phyloP scores from a whole-genome alignment of 2,113 vertebrate genomes.

The Chloroceryle aenea region DNA sequence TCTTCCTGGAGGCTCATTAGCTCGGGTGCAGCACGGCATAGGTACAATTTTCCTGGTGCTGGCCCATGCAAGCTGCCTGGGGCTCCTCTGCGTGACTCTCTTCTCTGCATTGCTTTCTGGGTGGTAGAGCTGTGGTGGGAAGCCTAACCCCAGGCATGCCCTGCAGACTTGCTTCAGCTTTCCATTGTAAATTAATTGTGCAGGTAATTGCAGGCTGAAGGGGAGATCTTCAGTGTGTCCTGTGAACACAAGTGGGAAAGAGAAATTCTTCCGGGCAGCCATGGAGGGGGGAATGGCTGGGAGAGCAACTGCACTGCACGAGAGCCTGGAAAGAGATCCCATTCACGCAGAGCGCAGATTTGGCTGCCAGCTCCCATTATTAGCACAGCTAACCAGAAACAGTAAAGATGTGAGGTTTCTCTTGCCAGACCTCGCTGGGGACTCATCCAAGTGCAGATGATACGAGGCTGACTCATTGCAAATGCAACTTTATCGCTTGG shows the following conservation, averaged over 20 bases:
- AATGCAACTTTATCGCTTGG: background rate
- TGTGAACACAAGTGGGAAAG: background rate
- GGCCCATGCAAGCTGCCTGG: background rate
- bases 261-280: conserved; percentile 9
- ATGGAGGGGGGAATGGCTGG: background rate
- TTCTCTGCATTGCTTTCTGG: background rate
- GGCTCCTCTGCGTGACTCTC: background rate
- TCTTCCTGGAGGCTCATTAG: background rate
- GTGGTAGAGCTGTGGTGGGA: background rate
- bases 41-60: background rate
- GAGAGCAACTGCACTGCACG: background rate
- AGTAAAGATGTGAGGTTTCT: background rate
- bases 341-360: accelerated
- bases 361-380: conserved; percentile 6
- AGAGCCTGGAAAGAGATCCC: background rate
- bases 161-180: background rate
- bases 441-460: background rate
- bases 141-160: background rate
- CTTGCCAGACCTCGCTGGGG: background rate
- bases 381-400: conserved; percentile 36
- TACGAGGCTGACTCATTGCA: background rate
- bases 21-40: background rate
- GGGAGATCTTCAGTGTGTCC: background rate
- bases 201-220: background rate
- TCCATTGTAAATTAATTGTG: background rate